These are phyloP conservation scores for Idaea aversata DNA, from an alignment of 2,888 invertebrate species.

Conservation along the genomic window DNA sequence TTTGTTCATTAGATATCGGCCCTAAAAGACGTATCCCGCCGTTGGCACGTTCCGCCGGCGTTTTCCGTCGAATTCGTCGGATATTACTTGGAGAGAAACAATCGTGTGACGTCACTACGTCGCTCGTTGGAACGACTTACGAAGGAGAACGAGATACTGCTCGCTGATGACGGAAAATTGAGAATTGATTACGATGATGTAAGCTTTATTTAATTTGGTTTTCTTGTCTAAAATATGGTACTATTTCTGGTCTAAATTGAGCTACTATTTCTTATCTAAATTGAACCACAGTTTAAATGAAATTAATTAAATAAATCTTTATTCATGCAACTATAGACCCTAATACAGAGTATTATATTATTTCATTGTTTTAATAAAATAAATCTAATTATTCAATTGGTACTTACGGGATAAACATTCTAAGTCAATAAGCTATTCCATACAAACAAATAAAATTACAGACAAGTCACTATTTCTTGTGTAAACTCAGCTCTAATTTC, in stretches of 20 bases:
- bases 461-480: not conserved
- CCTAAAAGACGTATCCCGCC: conserved; percentile 91
- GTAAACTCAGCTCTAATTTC: not conserved
- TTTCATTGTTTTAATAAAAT: too few relatives aligned
- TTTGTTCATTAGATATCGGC: conserved; percentile 80
- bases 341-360: too few relatives aligned
- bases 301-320: too few relatives aligned
- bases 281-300: not conserved
- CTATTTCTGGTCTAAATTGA: not conserved
- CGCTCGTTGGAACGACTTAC: conserved; percentile 87
- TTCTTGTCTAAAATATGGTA: not conserved
- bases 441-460: too few relatives aligned
- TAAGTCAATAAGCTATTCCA: too few relatives aligned
- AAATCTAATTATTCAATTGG: too few relatives aligned
- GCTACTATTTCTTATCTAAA: not conserved
- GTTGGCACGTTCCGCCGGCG: conserved; percentile 96
- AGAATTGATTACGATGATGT: conserved; percentile 90
- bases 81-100: conserved; percentile 94
- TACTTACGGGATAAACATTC: too few relatives aligned
- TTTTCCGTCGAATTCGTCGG: conserved; percentile 97
- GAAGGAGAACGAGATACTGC: conserved; percentile 85
- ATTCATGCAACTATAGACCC: too few relatives aligned
- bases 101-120: conserved; percentile 89
- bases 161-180: conserved; percentile 88
- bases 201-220: conserved; percentile 15